Evolutionary conservation across 2,113 vertebrate species (phyloP).

Genomic region (zebrafish (Danio rerio)): GRCz12tu NC_133199.1:5520001-5520500

Average conservation of each 20-base stretch:
- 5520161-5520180: neutral
- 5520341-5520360: neutral
- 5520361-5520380: conserved; percentile 1
- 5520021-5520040: conserved; percentile 33
- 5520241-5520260: conserved; percentile 22
- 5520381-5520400: conserved; percentile 15
- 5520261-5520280: neutral
- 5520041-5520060: conserved; percentile 27
- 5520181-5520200: neutral
- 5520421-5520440: conserved; percentile 1
- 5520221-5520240: neutral
- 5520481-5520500: conserved; percentile 44
- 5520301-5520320: neutral
- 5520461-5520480: conserved; percentile 15
- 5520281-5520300: conserved; percentile 3
- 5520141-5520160: neutral
- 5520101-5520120: conserved; percentile 7
- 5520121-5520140: conserved; percentile 34
- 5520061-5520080: conserved; percentile 30
- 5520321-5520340: neutral
- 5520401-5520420: neutral
- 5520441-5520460: conserved; percentile 23
- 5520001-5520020: conserved; percentile 28
- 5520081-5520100: conserved; percentile 27
- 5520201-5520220: neutral